Evolutionary conservation across 2,888 invertebrate species (phyloP).

Genomic region (Cancer borealis): DNA sequence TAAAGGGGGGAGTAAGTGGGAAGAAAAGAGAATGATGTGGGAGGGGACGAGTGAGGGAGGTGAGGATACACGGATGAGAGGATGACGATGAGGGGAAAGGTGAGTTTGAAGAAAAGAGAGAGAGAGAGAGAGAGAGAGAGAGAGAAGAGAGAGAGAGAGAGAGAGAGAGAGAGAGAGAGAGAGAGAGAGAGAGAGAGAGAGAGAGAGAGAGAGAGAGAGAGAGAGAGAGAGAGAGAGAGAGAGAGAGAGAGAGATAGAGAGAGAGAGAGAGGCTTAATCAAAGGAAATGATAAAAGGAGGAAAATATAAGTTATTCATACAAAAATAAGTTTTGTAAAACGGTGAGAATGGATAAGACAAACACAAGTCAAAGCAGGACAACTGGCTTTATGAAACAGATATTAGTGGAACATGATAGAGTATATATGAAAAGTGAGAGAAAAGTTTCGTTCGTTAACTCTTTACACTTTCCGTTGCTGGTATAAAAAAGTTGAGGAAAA

Average conservation of each 20-base stretch:
- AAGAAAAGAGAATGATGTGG: constrained; percentile 43
- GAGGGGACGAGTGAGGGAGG: constrained; percentile 14
- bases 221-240: constrained; percentile 51
- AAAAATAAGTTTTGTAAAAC: neutral
- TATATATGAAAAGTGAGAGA: too few relatives aligned
- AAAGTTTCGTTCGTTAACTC: too few relatives aligned
- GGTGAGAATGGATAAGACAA: neutral
- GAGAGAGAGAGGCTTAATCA: constrained; percentile 18
- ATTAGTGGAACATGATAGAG: neutral
- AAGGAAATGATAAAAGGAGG: constrained; percentile 13
- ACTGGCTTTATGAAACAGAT: neutral
- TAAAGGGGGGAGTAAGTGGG: neutral
- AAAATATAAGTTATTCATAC: neutral
- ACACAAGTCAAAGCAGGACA: neutral
- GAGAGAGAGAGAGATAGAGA: neutral
- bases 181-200: constrained; percentile 57
- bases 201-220: constrained; percentile 60
- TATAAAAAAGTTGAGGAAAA: neutral
- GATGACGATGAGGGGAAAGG: neutral
- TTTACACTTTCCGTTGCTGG: too few relatives aligned
- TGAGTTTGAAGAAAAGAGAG: neutral
- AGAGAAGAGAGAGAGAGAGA: too few relatives aligned
- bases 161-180: constrained; percentile 35
- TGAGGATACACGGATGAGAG: neutral
- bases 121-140: neutral